A percentile compares a stretch with the other conserved stretches of the same genome.
These are phyloP conservation scores for Kryptolebias ocellatus DNA, from an alignment of 2,797 vertebrate genomes.

Conservation along the genomic window DNA sequence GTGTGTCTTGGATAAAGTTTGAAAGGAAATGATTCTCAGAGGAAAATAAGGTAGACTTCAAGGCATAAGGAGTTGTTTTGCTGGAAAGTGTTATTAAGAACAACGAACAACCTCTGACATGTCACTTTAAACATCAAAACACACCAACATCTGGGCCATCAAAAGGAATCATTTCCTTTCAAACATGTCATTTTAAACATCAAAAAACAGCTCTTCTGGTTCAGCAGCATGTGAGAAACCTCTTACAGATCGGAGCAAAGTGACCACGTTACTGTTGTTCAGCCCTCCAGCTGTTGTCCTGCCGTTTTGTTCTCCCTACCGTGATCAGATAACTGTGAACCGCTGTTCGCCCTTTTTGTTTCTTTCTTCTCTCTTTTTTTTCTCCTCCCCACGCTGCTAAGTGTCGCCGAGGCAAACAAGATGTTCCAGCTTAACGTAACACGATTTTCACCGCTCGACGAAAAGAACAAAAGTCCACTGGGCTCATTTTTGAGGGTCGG, in stretches of 20 bases:
- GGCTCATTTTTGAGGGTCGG: background rate
- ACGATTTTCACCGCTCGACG: constrained; percentile 40
- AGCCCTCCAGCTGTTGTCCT: constrained; percentile 41
- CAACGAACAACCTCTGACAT: constrained; percentile 25
- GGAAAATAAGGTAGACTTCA: constrained; percentile 8
- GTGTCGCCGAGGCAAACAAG: constrained; percentile 46
- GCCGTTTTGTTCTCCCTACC: constrained; percentile 40
- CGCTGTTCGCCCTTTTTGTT: constrained; percentile 7
- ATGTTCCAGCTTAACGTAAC: constrained; percentile 45
- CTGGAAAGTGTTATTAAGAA: constrained; percentile 1
- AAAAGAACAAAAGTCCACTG: constrained; percentile 41
- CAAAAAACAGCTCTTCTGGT: constrained; percentile 19
- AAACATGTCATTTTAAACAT: constrained; percentile 34
- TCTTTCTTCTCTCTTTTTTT: background rate
- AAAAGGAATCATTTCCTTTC: too few relatives aligned
- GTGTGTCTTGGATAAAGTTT: constrained; percentile 25
- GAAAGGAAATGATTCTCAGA: constrained; percentile 7
- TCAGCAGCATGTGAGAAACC: constrained; percentile 22
- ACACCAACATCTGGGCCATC: too few relatives aligned
- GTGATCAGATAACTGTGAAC: constrained; percentile 56
- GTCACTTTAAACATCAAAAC: constrained; percentile 26
- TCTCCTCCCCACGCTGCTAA: background rate
- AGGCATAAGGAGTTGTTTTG: constrained; percentile 3
- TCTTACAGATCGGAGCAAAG: constrained; percentile 16
- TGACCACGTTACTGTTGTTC: constrained; percentile 26